Base-by-base conservation (phyloP, 2,888 invertebrate genomes). In the Pherbina coryleti region DNA sequence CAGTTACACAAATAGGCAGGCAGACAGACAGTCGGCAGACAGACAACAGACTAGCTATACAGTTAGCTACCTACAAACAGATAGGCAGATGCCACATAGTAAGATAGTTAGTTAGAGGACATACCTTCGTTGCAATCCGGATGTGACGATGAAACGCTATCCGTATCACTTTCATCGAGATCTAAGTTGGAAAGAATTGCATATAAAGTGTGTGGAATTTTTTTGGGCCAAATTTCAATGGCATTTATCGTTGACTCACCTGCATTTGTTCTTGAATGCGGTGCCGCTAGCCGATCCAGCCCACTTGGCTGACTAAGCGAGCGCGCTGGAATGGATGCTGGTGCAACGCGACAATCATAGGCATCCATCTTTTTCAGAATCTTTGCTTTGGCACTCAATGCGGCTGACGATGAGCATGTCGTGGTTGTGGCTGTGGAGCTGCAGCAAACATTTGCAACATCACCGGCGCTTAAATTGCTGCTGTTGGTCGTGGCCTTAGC, bases 261-360 rank as follows among this genome's bases (percentile, higher is more conserved):
- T 80, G 81, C 79, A 78, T 75, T 78, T 64, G 76, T 76, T 79
- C 64, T 70, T 17, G 64, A 25, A 22, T 69, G 69, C 2, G 72
- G 77, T 55, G 64, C 34, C 31, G 51, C 34, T 31, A 78, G 25
- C 25, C 75, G 66, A 22, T 90, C 89, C 60, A 90, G 81, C 53
- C 89, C 89, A 78, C 87, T 88, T 31, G 94, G 94, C 85, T 94
- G 94, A 86, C 94, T 94, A 66, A 93, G 90, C n/a, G 94, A 94
- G 80, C 94, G 86, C 25, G 86, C 86, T 5, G 88, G 88, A 74
- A 88, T 81, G 0, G 89, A 88, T 25, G 81, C 82, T 34, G 83
- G 83, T 44, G 83, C 82, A 67, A 80, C 80, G 34, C 80, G 79
- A 62, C 80, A 82, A 75, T 81, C 82, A 77, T 82, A 84, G 70